Conservation (phyloP, 2,888 invertebrate species). For the Selenia dentaria region DNA sequence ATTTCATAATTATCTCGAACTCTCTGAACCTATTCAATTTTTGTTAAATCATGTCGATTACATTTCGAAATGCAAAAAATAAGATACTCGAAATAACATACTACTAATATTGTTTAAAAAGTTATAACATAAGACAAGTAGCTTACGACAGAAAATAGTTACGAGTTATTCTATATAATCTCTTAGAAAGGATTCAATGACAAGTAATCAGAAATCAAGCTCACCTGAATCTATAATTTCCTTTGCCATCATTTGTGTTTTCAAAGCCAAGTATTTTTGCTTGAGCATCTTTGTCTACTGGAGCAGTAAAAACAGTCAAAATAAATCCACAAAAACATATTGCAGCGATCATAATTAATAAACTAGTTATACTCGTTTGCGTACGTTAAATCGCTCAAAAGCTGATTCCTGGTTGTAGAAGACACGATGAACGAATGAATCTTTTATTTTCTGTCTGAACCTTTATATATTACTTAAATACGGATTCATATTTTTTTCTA, state of each 20-base stretch:
- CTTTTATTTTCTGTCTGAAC: neutral
- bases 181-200: too few relatives aligned
- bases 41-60: too few relatives aligned
- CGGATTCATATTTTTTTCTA: neutral
- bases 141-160: too few relatives aligned
- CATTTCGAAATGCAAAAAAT: too few relatives aligned
- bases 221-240: constrained; percentile 46
- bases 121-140: too few relatives aligned
- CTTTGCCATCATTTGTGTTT: constrained; percentile 30
- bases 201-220: too few relatives aligned
- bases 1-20: too few relatives aligned
- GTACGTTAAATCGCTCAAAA: too few relatives aligned
- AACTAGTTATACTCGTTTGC: neutral
- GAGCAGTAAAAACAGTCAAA: constrained; percentile 8
- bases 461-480: neutral
- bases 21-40: too few relatives aligned
- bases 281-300: constrained; percentile 11
- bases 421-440: neutral
- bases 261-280: constrained; percentile 23
- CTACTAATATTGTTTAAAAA: too few relatives aligned
- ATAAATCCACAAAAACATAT: constrained; percentile 16
- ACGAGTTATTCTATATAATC: too few relatives aligned
- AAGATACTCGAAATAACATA: too few relatives aligned
- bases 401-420: neutral
- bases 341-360: constrained; percentile 10